Base-by-base conservation (phyloP, 1,140 invertebrate genomes). In the Camponotus floridanus region DNA sequence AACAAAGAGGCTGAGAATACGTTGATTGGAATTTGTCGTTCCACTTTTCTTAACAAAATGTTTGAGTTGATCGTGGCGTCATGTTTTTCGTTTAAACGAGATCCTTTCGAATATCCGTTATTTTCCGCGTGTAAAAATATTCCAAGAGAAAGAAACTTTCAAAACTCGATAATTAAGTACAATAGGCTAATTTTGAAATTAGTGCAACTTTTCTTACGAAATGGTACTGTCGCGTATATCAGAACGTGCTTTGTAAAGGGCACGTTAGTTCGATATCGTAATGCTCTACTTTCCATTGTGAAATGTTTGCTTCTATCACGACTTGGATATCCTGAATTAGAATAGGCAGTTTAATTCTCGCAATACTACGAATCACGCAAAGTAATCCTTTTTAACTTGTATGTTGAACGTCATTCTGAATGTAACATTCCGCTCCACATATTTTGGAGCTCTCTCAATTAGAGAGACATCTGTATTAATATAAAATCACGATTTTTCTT, bases 251-350 rank as follows among this genome's bases (percentile, higher is more conserved):
- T 81, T 55, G 62, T 15, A 73, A 83, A 83, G 55, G 68, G 55
- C 68, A 62, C 68, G 79, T 74, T 73, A 83, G 65, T 62, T 83
- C 68, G 68, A 83, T 83, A 83, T 45, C 68, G 64, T 73, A 73
- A 83, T 68, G 68, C 57, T 83, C 68, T 61, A 83, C 79, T 83
- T 83, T 83, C 55, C 79, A 45, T 73, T 61, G 67, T 83, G 39
- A 83, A 61, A 73, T 83, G 79, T 83, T 80, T 80, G 78, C 78
- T 57, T 61, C 79, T 73, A 83, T 83, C 67, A 73, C 68, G 79
- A 83, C 64, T 70, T 73, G 39, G 55, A 26, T 73, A 83, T 83
- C 68, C 39, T 73, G 79, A 83, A 83, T 83, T 61, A 73, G 79
- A 73, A 83, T 61, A 83, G 79, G 67, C 55, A 33, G 79, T 73